Conservation (phyloP, 30 jellyfish, hydroid and myxozoan genomes). For the Aurelia sp. region DNA sequence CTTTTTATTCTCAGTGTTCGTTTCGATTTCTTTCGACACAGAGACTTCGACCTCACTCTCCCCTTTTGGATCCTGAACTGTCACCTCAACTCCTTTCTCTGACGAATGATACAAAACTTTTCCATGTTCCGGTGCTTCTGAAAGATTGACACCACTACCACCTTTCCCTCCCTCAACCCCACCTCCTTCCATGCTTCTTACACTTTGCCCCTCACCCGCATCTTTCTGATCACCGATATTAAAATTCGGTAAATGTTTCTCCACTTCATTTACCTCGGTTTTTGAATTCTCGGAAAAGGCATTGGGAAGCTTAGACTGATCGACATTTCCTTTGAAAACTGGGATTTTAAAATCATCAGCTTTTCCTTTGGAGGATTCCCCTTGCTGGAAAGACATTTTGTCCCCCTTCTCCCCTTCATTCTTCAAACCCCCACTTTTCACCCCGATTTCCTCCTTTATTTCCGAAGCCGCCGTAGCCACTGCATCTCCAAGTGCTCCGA, state of each 20-base stretch:
- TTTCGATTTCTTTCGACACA: slow-evolving; percentile 24
- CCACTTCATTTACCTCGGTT: not conserved
- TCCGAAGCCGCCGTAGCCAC: not conserved
- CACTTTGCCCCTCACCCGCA: not conserved
- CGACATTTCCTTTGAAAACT: slow-evolving; percentile 37
- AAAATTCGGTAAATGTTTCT: not conserved
- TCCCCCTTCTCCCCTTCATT: not conserved
- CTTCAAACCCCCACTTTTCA: not conserved
- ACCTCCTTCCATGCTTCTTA: not conserved
- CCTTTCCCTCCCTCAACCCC: not conserved
- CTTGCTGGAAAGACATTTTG: not conserved
- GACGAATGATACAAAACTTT: slow-evolving; percentile 5
- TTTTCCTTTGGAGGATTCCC: slow-evolving; percentile 3
- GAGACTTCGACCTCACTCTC: slow-evolving; percentile 6
- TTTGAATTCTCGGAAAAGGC: slow-evolving; percentile 31
- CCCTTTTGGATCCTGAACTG: slow-evolving; percentile 10
- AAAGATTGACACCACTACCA: not conserved
- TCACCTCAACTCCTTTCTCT: slow-evolving; percentile 18
- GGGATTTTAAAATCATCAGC: slow-evolving; percentile 47
- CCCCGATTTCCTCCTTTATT: slow-evolving; percentile 3
- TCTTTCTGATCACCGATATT: not conserved
- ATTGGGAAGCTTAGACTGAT: slow-evolving; percentile 55
- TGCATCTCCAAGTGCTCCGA: slow-evolving; percentile 43
- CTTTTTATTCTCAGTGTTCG: slow-evolving; percentile 7
- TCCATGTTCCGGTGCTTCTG: not conserved